Evolutionary conservation across 2,888 invertebrate genomes (phyloP).

Genomic region (Pollenia labialis): DNA sequence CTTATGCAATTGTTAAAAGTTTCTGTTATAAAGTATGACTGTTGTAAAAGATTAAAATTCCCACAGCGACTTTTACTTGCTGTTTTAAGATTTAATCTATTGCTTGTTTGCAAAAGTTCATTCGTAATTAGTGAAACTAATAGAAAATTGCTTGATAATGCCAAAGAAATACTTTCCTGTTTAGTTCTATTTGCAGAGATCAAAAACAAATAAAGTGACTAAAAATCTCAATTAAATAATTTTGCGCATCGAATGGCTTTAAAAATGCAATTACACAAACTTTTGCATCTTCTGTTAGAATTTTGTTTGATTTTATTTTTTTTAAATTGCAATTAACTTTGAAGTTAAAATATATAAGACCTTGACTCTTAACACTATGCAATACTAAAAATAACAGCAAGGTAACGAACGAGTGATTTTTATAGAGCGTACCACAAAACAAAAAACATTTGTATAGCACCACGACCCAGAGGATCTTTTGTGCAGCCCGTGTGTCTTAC

Average conservation of each 20-base stretch:
- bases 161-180: not conserved
- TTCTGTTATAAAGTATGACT: constrained; percentile 22
- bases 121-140: constrained; percentile 39
- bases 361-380: too few relatives aligned
- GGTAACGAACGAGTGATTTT: too few relatives aligned
- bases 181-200: not conserved
- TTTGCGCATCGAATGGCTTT: not conserved
- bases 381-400: too few relatives aligned
- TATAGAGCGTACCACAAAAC: too few relatives aligned
- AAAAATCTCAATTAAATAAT: constrained; percentile 17
- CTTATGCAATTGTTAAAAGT: constrained; percentile 30
- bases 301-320: too few relatives aligned
- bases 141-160: constrained; percentile 30
- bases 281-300: too few relatives aligned
- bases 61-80: constrained; percentile 29
- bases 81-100: constrained; percentile 34
- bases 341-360: too few relatives aligned
- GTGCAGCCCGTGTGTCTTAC: too few relatives aligned
- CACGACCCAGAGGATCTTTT: too few relatives aligned
- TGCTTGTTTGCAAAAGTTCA: constrained; percentile 43
- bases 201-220: constrained; percentile 26
- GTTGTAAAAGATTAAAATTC: constrained; percentile 37
- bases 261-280: too few relatives aligned
- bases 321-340: too few relatives aligned
- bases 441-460: too few relatives aligned